A percentile compares a stretch with the other conserved stretches of the same genome.
phyloP scores from a whole-genome alignment of 35 echinoderm and acorn worm genomes.

The Ptychodera flava region DNA sequence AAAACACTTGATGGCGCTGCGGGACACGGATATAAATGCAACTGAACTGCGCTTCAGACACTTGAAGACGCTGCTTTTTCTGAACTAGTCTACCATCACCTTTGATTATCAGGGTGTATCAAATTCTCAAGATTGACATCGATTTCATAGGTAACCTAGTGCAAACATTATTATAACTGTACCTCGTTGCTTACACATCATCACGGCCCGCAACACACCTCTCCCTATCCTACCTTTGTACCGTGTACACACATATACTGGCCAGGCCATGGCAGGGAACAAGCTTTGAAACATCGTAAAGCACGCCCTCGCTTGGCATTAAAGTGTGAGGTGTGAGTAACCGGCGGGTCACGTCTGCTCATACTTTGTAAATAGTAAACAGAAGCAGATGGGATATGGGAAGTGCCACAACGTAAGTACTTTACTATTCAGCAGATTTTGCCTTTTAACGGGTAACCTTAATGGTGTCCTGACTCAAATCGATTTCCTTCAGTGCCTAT shows the following conservation, averaged over 20 bases:
- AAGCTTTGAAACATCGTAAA: background rate
- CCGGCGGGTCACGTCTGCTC: background rate
- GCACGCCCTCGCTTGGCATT: background rate
- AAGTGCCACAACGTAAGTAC: background rate
- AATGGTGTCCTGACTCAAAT: background rate
- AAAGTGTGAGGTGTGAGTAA: background rate
- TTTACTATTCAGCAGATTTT: background rate
- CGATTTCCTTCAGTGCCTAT: background rate
- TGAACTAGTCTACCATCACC: too few relatives aligned
- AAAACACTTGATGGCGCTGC: too few relatives aligned
- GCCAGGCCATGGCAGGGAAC: too few relatives aligned
- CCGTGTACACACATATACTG: too few relatives aligned
- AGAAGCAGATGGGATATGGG: background rate
- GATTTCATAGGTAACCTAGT: background rate
- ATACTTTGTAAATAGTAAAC: conserved; percentile 2
- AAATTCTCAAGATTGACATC: background rate
- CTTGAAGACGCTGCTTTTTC: too few relatives aligned
- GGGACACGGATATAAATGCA: too few relatives aligned
- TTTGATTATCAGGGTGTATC: background rate
- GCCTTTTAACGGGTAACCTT: background rate
- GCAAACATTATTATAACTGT: background rate
- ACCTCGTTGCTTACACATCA: background rate
- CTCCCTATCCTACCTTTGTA: too few relatives aligned
- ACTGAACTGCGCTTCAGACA: too few relatives aligned
- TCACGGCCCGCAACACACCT: background rate